Percentiles rank a stretch among this genome's conserved stretches.
These are phyloP conservation scores for Cryptomyrus ogoouensis DNA, from an alignment of 2,113 vertebrate genomes.

Conservation along the genomic window DNA sequence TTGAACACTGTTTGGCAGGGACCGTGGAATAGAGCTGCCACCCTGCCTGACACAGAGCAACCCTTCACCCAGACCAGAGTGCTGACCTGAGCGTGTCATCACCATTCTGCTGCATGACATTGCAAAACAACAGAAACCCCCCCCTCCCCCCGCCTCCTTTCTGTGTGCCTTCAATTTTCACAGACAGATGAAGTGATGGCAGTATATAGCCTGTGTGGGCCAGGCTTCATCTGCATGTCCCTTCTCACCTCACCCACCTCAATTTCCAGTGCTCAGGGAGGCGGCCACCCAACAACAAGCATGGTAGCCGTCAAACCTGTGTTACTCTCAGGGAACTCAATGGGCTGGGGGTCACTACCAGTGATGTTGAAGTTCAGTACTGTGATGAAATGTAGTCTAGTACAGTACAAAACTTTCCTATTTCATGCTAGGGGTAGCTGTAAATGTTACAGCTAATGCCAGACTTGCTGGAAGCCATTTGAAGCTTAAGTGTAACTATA, in stretches of 20 bases:
- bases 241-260: neutral
- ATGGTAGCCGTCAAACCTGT: neutral
- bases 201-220: neutral
- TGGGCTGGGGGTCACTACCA: neutral
- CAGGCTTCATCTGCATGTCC: neutral
- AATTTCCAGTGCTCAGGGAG: neutral
- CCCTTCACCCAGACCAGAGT: neutral
- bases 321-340: neutral
- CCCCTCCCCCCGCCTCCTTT: neutral
- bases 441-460: neutral
- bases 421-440: neutral
- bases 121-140: neutral
- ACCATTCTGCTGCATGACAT: neutral
- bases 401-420: neutral
- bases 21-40: neutral
- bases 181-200: neutral
- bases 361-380: neutral
- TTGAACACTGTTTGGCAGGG: neutral
- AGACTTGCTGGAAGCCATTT: neutral
- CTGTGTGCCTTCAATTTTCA: conserved; percentile 26
- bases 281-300: neutral
- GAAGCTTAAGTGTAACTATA: neutral
- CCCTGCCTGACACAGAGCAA: neutral
- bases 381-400: neutral
- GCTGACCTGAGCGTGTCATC: neutral